A percentile compares a stretch with the other conserved stretches of the same genome.
phyloP scores from a whole-genome alignment of 2,888 invertebrate species.

The Drosophila neonasuta region DNA sequence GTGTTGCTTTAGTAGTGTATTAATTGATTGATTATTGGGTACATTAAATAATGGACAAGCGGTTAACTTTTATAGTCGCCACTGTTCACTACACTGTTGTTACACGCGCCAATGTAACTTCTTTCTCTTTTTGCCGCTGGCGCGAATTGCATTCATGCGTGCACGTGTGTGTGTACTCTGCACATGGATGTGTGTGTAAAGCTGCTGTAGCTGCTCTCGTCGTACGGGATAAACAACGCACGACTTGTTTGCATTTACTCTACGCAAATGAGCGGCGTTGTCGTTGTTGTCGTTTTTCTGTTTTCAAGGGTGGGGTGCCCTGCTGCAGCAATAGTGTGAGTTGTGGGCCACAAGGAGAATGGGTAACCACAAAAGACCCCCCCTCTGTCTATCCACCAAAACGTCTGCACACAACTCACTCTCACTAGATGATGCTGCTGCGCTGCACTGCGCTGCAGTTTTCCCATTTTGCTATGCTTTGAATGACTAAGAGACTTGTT shows the following conservation, averaged over 20 bases:
- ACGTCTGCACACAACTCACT: slow-evolving; percentile 64
- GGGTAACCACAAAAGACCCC: slow-evolving; percentile 22
- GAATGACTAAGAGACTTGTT: slow-evolving; percentile 66
- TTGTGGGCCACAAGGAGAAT: neutral
- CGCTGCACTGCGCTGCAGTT: slow-evolving; percentile 53
- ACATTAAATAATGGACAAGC: neutral
- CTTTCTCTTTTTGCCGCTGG: slow-evolving; percentile 34
- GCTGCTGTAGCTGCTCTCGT: slow-evolving; percentile 11
- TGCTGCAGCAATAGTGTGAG: slow-evolving; percentile 15
- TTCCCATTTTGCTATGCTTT: slow-evolving; percentile 52
- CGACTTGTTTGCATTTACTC: slow-evolving; percentile 73
- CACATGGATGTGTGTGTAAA: slow-evolving; percentile 23
- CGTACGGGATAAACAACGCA: slow-evolving; percentile 54
- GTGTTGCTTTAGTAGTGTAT: neutral
- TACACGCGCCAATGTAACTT: slow-evolving; percentile 60
- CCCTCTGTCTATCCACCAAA: slow-evolving; percentile 21
- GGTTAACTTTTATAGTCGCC: slow-evolving; percentile 21
- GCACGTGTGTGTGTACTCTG: slow-evolving; percentile 30
- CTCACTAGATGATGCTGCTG: slow-evolving; percentile 60
- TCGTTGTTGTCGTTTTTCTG: slow-evolving; percentile 48
- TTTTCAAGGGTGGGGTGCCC: slow-evolving; percentile 53
- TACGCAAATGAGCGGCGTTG: slow-evolving; percentile 73
- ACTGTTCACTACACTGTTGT: slow-evolving; percentile 55
- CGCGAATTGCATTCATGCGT: slow-evolving; percentile 72
- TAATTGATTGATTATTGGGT: neutral